phyloP scores from a whole-genome alignment of 1,140 invertebrate species.

The Cherax destructor region DNA sequence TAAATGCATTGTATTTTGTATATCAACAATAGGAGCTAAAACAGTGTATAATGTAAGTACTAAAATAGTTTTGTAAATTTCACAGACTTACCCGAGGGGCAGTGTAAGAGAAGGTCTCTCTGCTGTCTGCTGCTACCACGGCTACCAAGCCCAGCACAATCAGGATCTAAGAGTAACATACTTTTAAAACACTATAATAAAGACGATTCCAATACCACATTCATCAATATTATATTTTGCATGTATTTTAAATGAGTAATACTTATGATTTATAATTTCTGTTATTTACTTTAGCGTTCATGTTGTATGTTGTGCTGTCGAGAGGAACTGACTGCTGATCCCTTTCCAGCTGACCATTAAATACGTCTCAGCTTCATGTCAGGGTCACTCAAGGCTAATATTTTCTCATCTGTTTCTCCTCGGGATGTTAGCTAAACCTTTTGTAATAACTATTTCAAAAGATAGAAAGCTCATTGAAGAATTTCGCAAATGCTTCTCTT shows the following conservation, averaged over 20 bases:
- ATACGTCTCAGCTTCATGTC: neutral
- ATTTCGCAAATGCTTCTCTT: too few species aligned
- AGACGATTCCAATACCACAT: too few species aligned
- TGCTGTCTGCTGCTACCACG: slow-evolving; percentile 36
- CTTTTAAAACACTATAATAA: neutral
- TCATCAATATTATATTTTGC: too few species aligned
- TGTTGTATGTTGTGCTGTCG: neutral
- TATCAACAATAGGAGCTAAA: too few species aligned
- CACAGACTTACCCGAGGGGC: slow-evolving; percentile 8
- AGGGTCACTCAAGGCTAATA: too few species aligned
- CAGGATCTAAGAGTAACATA: slow-evolving; percentile 7
- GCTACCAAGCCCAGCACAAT: slow-evolving; percentile 32
- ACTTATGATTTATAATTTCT: neutral
- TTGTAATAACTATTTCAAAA: too few species aligned
- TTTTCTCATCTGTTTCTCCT: too few species aligned
- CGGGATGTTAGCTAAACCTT: too few species aligned
- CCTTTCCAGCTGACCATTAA: neutral
- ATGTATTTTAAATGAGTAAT: neutral
- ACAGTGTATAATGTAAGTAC: too few species aligned
- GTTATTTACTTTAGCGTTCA: neutral
- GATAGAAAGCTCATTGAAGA: too few species aligned
- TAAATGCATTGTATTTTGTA: too few species aligned
- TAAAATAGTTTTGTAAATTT: too few species aligned
- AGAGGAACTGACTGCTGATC: neutral
- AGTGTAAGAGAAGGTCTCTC: slow-evolving; percentile 22